These are phyloP conservation scores for Hydrochoerus hydrochaeris DNA, from an alignment of 2,113 vertebrate genomes.

Conservation along the genomic window DNA sequence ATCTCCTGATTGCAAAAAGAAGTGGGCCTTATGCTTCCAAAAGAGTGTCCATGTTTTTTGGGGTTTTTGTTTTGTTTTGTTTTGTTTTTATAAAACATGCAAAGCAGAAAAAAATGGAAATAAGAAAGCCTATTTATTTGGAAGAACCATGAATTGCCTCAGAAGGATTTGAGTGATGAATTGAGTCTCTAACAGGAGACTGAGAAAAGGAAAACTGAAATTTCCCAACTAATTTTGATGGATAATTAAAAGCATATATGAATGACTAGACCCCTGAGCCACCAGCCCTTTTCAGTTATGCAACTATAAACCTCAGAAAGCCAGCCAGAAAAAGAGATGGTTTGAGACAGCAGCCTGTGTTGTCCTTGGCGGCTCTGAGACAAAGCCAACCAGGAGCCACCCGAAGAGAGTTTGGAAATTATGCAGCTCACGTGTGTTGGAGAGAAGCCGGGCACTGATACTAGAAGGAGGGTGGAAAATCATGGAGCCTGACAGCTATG, in stretches of 20 bases:
- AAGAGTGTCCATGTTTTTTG: background rate
- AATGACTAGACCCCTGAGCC: background rate
- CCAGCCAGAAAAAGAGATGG: background rate
- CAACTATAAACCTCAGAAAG: conserved; percentile 28
- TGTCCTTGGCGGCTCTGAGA: background rate
- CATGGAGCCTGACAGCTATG: background rate
- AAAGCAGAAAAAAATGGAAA: conserved; percentile 2
- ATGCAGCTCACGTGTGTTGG: background rate
- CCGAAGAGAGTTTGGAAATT: background rate
- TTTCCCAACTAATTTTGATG: conserved; percentile 21
- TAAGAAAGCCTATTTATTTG: background rate
- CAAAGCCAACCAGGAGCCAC: background rate
- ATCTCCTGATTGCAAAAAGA: background rate
- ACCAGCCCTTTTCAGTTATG: background rate
- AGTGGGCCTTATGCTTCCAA: background rate
- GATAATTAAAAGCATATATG: conserved; percentile 2
- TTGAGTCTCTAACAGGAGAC: background rate
- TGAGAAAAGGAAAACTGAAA: background rate
- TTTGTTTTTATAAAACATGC: background rate
- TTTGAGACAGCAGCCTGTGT: background rate
- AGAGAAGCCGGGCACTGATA: background rate
- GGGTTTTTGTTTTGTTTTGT: no score
- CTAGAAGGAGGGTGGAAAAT: background rate
- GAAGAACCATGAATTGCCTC: conserved; percentile 39
- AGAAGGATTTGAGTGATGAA: conserved; percentile 15